Conservation (phyloP, 2,113 vertebrate genomes). For the Ptilonorhynchus violaceus region DNA sequence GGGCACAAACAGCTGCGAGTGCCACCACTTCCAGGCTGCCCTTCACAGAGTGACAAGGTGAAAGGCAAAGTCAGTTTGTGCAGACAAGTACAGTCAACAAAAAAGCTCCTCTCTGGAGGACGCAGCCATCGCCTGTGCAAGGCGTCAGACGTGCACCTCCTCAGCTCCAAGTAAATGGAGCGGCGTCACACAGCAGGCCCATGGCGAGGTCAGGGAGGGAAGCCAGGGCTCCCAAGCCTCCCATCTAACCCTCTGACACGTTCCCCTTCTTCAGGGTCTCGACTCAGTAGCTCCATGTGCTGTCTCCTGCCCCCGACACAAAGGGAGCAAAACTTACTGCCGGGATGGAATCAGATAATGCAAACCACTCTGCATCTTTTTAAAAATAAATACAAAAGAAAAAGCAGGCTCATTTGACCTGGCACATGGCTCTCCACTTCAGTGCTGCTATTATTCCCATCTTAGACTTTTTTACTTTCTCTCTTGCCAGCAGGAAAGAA, state of each 20-base stretch:
- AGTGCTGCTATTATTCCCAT: constrained; percentile 2
- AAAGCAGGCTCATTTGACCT: not conserved
- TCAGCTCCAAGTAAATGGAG: not conserved
- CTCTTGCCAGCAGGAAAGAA: constrained; percentile 57
- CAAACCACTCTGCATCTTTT: not conserved
- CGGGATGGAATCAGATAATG: not conserved
- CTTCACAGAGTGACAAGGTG: not conserved
- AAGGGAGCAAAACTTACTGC: not conserved
- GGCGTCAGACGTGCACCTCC: not conserved
- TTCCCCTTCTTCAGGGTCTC: not conserved
- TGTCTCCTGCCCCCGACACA: not conserved
- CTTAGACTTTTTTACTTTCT: constrained; percentile 18
- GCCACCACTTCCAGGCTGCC: not conserved
- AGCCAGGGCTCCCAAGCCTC: not conserved
- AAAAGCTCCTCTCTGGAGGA: not conserved
- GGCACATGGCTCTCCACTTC: not conserved
- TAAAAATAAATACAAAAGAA: not conserved
- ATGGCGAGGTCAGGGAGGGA: not conserved
- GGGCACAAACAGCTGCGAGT: not conserved
- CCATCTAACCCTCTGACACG: not conserved
- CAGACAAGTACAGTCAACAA: not conserved
- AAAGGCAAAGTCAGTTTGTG: not conserved
- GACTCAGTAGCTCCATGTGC: rapidly evolving
- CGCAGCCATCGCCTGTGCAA: rapidly evolving
- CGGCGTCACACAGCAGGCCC: rapidly evolving